Evolutionary conservation across 2,797 vertebrate genomes (phyloP).

Genomic region (Rhabdophis nuchalis): DNA sequence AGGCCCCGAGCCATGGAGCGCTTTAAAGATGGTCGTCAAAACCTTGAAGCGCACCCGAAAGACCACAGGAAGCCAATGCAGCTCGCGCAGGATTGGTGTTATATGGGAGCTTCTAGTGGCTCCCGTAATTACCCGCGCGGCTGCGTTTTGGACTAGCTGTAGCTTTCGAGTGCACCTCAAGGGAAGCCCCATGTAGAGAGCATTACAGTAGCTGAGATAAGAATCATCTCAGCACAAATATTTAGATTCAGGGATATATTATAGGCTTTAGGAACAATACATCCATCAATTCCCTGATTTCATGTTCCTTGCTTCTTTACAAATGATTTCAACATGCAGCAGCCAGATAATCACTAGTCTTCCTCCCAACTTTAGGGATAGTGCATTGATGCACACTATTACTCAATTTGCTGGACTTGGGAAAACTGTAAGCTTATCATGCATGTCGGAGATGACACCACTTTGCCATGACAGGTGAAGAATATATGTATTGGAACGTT

Average conservation of each 20-base stretch:
- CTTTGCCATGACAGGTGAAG: neutral
- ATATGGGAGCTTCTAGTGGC: too few species aligned
- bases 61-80: too few species aligned
- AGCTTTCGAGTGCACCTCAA: too few species aligned
- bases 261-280: neutral
- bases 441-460: neutral
- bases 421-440: neutral
- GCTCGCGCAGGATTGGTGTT: too few species aligned
- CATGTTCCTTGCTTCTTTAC: neutral
- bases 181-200: too few species aligned
- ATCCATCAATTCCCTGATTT: neutral
- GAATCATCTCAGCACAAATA: neutral
- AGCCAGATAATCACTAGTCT: neutral
- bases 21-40: too few species aligned
- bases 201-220: too few species aligned
- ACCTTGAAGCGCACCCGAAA: too few species aligned
- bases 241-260: neutral
- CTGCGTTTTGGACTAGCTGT: too few species aligned
- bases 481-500: neutral
- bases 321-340: neutral
- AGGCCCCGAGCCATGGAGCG: too few species aligned
- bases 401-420: neutral
- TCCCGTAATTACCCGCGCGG: too few species aligned
- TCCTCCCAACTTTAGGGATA: neutral
- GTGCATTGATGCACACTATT: neutral